phyloP scores from a whole-genome alignment of 2,888 invertebrate genomes.

The Branchellion lobata region DNA sequence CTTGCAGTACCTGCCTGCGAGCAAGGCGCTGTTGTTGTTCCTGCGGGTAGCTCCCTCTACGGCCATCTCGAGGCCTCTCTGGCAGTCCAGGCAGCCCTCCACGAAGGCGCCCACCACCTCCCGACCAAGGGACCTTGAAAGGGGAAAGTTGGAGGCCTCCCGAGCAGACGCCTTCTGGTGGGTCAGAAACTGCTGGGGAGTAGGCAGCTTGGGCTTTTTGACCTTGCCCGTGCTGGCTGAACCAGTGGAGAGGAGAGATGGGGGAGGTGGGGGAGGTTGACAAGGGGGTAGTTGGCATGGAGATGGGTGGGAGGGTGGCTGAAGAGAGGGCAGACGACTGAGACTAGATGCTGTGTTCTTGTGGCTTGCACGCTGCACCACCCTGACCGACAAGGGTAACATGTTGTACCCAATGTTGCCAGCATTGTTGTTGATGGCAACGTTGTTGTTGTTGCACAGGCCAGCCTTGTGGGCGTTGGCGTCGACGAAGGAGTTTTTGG shows the following conservation, averaged over 20 bases:
- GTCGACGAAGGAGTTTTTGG: background rate
- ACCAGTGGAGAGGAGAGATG: conserved; percentile 5
- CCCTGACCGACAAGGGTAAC: conserved; percentile 32
- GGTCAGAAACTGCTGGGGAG: background rate
- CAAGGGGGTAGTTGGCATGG: background rate
- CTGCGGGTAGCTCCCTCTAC: background rate
- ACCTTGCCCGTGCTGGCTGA: background rate
- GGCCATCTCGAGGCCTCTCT: conserved; percentile 1
- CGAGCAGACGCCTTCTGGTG: background rate
- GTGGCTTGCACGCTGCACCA: conserved; percentile 20
- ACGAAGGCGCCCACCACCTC: background rate
- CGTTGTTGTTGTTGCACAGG: background rate
- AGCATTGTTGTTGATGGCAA: background rate
- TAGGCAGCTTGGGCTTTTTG: background rate
- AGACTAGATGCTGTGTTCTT: background rate
- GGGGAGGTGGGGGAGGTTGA: background rate
- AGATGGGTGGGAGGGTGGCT: background rate
- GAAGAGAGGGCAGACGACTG: conserved; percentile 1
- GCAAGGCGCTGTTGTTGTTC: too few relatives aligned
- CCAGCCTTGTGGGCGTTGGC: background rate
- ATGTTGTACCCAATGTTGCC: background rate
- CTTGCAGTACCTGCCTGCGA: too few relatives aligned
- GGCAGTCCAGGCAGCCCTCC: conserved; percentile 17
- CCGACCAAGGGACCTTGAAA: background rate
- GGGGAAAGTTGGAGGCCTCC: background rate